Evolutionary conservation across 2,113 vertebrate species (phyloP), one percentile per base, ranked within the genome.

Genomic region (Craseonycteris thonglongyai): DNA sequence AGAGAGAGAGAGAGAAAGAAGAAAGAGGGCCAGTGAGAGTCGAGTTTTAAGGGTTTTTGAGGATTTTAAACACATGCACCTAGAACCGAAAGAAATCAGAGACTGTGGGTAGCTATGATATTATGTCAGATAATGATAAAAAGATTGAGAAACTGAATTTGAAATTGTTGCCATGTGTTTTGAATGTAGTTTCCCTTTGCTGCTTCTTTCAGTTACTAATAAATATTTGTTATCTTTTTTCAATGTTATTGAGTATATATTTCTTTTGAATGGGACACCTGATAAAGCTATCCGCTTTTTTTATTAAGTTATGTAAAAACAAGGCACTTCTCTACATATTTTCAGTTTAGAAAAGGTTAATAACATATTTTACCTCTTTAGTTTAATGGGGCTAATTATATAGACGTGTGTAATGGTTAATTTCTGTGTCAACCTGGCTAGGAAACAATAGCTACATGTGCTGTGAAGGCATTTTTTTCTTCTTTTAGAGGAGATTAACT

Each of bases 221-320:
- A 45, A 38, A 66, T 24, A 38, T 49, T 66, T 79, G 58, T 79
- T 38, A 51, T 72, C 78, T 93, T 78, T 33, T 91, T 87, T 80
- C 30, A 51, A n/a, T 82, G 35, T 81, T 89, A 66, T 8, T 90
- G 66, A 79, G 80, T 88, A 40, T 10, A 47, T 87, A 14, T 88
- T 65, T 90, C 28, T 83, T 66, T 88, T 42, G 28, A 38, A 84
- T 69, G 19, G 9, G 38, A 54, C 10, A 74, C 18, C 3, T 74
- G 15, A 49, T 42, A 89, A 83, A 2, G 28, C 35, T 79, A 10
- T 75, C 54, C 21, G 90, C 6, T 59, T 90, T 59, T 90, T 91
- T 92, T 88, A 66, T 74, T 66, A 65, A 51, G 2, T 63, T 90
- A 84, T 45, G 13, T 76, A 75, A 87, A 87, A 74, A 56, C 63